Conservation (phyloP, 2,888 invertebrate species). For the Morpho achilles region DNA sequence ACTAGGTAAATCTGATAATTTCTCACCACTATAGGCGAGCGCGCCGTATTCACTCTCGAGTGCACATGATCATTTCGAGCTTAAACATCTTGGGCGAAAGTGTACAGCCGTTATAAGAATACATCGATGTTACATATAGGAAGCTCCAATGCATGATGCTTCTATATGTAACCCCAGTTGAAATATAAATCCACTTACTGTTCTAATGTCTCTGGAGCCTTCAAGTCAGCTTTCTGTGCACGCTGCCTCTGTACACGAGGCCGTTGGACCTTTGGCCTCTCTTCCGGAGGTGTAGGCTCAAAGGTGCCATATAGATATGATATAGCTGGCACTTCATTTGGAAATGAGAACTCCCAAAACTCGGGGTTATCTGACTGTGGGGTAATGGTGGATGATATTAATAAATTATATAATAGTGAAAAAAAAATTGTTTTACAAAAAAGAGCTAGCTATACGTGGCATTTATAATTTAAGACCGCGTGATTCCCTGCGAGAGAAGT, state of each 20-base stretch:
- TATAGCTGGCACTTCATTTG: slow-evolving; percentile 47
- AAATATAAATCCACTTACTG: slow-evolving; percentile 34
- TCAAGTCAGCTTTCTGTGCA: slow-evolving; percentile 44
- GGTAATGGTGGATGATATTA: too few relatives aligned
- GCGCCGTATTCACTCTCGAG: too few relatives aligned
- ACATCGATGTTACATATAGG: too few relatives aligned
- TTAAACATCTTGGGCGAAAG: too few relatives aligned
- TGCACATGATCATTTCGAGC: too few relatives aligned
- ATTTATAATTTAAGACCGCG: too few relatives aligned
- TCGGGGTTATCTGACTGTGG: slow-evolving; percentile 50
- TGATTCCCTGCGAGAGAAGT: too few relatives aligned
- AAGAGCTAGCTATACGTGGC: too few relatives aligned
- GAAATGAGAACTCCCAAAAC: slow-evolving; percentile 51
- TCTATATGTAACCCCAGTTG: neutral
- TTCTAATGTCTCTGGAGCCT: slow-evolving; percentile 74
- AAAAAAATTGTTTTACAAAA: too few relatives aligned
- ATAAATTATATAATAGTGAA: too few relatives aligned
- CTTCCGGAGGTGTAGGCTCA: slow-evolving; percentile 49
- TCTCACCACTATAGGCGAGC: too few relatives aligned
- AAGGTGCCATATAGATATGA: slow-evolving; percentile 70
- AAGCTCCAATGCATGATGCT: too few relatives aligned
- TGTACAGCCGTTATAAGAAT: neutral
- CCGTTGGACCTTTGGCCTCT: slow-evolving; percentile 41
- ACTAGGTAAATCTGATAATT: slow-evolving; percentile 85
- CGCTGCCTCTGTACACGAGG: slow-evolving; percentile 43